phyloP scores from a whole-genome alignment of 2,113 vertebrate genomes.

The Upupa epops region DNA sequence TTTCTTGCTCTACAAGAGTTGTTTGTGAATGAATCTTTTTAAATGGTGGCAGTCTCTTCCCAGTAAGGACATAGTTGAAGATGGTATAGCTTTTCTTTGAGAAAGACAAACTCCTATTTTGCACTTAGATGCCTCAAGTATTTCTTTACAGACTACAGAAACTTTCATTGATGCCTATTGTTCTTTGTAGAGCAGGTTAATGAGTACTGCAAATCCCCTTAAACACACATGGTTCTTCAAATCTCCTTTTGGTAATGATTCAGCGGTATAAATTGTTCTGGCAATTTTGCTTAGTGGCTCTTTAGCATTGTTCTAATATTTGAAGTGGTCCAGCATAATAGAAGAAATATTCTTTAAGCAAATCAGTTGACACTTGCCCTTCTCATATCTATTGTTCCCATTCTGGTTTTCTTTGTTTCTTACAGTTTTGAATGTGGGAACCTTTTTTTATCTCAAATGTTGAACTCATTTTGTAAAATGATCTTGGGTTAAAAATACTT shows the following conservation, averaged over 20 bases:
- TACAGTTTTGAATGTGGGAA: slow-evolving; percentile 18
- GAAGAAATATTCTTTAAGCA: slow-evolving; percentile 24
- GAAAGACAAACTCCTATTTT: slow-evolving; percentile 31
- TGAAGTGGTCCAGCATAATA: slow-evolving; percentile 27
- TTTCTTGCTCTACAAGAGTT: slow-evolving; percentile 66
- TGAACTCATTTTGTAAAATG: not conserved
- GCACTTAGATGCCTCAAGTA: slow-evolving; percentile 34
- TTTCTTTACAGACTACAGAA: slow-evolving; percentile 36
- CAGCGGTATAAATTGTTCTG: not conserved
- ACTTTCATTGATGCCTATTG: slow-evolving; percentile 21
- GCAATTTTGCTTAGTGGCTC: slow-evolving; percentile 8
- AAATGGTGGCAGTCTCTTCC: slow-evolving; percentile 63
- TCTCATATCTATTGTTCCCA: not conserved
- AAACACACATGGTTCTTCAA: not conserved
- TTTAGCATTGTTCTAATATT: slow-evolving; percentile 25
- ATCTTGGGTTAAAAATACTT: not conserved
- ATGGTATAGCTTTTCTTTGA: slow-evolving; percentile 60
- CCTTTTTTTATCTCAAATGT: not conserved
- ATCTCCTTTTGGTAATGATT: slow-evolving; percentile 1
- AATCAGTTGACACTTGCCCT: slow-evolving; percentile 12
- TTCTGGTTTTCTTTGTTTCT: slow-evolving; percentile 20
- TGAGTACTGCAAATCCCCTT: slow-evolving; percentile 25
- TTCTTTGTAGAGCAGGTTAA: slow-evolving; percentile 24
- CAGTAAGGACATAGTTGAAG: slow-evolving; percentile 65
- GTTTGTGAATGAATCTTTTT: slow-evolving; percentile 65